Base-by-base conservation (phyloP, 2,888 invertebrate species). In the Chaetogeoica ovagalla region DNA sequence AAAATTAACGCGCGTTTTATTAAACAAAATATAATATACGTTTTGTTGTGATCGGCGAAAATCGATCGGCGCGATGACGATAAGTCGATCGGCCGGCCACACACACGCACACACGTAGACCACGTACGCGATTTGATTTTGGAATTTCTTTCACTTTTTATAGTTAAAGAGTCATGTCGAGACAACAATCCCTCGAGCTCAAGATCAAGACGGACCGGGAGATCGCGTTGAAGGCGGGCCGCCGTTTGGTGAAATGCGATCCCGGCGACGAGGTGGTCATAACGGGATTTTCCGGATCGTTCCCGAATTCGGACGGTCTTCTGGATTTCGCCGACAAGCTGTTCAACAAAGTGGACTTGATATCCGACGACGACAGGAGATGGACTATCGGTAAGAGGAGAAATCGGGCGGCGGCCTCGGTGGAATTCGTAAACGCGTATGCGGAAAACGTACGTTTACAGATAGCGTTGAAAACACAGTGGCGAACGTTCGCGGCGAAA, bases 271-370 rank as follows among this genome's bases (percentile, higher is more conserved):
- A 91, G 84, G 88, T 92, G 59, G 90, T 91, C 81, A 89, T 93
- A 84, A 87, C 90, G 52, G 93, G 93, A 0, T 87, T 92, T 17
- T 88, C 93, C 0, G 93, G 93, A 0, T 88, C 91, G 84, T 93
- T 93, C 86, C 95, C 96, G 0, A 91, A 94, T 84, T 93, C 93
- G 0, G 90, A 91, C 83, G 92, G 91, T 83, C 89, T 94, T 79
- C 86, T 89, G 71, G 91, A 94, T 83, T 91, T 94, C 66, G 87
- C 89, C 84, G 87, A 91, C 75, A 91, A 91, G 84, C 88, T 95
- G 21, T 90, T 91, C 84, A 91, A 91, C 85, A 93, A 93, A 86
- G 90, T 93, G 83, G 95, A 97, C 85, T 88, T 91, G 88, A 89
- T 91, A 66, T 89, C 86, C 11, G 86, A 83, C n/a, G 87, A 87